Base-by-base conservation (phyloP, 2,113 vertebrate species). In the Xiphophorus hellerii region DNA sequence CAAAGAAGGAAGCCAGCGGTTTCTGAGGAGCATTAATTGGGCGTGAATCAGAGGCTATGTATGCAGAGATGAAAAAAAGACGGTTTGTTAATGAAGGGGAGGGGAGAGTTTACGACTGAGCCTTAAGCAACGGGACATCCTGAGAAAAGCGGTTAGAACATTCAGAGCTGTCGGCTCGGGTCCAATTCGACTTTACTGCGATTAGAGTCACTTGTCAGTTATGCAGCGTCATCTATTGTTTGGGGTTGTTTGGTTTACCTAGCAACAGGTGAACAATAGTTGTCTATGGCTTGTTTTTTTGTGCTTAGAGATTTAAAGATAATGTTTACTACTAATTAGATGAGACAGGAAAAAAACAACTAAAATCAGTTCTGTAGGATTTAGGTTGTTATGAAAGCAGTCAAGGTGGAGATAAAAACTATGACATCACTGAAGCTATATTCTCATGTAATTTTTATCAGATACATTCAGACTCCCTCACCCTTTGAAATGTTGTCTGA, bases 21-120 rank as follows among this genome's bases (percentile, higher is more conserved):
- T 84, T 91, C 86, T 71, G 69, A 83, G 63, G 66, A 63, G 73
- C 48, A 66, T 63, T 84, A 69, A 86, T 72, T 69, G 64, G 62
- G 71, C 54, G 78, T 94, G 93, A 93, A 91, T 92, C 92, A 94
- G 81, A 86, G 77, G 65, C 71, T 75, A 72, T 39, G 77, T 66
- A 88, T 77, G 90, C 30, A 35, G 66, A 81, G 87, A 92, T 86
- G 85, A 48, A 58, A 93, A 93, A 92, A 88, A 84, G 77, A 62
- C 35, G 61, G 68, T 77, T 79, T 68, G 61, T 74, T 93, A 91
- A 89, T 91, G 86, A 87, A 68, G 39, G 82, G 86, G 80, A 79
- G 54, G 44, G 83, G 80, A 81, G 80, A 81, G 79, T 91, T 92
- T 93, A 93, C 33, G 64, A 90, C 62, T 42, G 44, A 81, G 66